These are phyloP conservation scores for Miichthys miiuy DNA, from an alignment of 2,797 vertebrate species.

Conservation along the genomic window DNA sequence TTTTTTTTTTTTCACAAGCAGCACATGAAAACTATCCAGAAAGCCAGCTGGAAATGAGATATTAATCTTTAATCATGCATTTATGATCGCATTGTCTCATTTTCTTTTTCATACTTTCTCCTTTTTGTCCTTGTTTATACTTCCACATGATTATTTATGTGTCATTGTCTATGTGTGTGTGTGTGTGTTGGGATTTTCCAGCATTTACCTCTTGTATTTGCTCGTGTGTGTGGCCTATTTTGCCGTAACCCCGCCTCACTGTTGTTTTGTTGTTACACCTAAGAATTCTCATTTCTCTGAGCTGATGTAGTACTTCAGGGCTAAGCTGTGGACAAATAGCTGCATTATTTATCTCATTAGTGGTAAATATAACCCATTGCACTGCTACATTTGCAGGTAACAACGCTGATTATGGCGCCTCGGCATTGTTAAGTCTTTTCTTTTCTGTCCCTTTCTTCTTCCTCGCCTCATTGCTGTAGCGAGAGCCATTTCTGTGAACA, in stretches of 20 bases:
- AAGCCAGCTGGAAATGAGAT: neutral
- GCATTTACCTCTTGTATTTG: conserved; percentile 31
- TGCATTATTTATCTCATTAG: conserved; percentile 77
- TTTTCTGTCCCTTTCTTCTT: conserved; percentile 37
- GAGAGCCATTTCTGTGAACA: conserved; percentile 72
- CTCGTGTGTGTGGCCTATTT: conserved; percentile 27
- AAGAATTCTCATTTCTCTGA: conserved; percentile 53
- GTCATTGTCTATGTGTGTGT: neutral
- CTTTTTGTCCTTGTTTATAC: neutral
- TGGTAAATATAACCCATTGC: conserved; percentile 69
- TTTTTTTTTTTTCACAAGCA: neutral
- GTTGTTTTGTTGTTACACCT: conserved; percentile 52
- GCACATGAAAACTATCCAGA: neutral
- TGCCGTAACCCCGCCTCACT: neutral
- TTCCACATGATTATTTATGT: neutral
- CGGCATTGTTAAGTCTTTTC: conserved; percentile 39
- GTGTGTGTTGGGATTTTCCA: neutral
- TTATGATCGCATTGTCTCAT: neutral
- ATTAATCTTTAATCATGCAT: neutral
- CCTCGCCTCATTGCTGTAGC: conserved; percentile 40
- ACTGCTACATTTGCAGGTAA: conserved; percentile 68
- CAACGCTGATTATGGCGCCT: conserved; percentile 56
- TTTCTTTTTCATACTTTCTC: neutral
- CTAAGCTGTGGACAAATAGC: conserved; percentile 66
- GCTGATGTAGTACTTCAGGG: conserved; percentile 49